Conservation (phyloP, 2,113 vertebrate species). For the Gopherus flavomarginatus region DNA sequence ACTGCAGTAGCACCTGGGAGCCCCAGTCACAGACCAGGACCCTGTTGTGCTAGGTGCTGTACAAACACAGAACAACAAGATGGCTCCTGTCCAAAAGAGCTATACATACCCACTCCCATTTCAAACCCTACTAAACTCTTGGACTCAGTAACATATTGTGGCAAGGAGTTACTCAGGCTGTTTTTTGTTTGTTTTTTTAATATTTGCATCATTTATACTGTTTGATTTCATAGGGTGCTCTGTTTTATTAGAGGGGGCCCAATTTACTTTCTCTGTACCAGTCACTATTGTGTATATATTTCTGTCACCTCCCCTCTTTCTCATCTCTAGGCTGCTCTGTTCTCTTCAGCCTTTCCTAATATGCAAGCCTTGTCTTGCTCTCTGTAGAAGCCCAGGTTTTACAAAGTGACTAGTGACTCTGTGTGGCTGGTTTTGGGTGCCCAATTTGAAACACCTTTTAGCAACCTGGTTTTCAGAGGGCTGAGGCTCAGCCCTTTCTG, state of each 20-base stretch:
- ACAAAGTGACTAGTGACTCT: neutral
- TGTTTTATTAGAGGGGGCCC: too few species aligned
- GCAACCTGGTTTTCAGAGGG: too few species aligned
- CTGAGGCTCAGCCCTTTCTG: too few species aligned
- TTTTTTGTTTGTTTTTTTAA: too few species aligned
- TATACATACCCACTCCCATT: neutral
- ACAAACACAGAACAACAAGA: neutral
- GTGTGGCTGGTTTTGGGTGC: neutral
- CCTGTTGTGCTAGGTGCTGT: neutral
- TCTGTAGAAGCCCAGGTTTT: neutral
- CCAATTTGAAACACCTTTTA: too few species aligned
- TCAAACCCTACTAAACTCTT: neutral
- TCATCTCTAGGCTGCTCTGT: too few species aligned
- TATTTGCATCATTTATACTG: too few species aligned
- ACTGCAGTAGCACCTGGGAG: too few species aligned
- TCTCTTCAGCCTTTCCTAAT: neutral
- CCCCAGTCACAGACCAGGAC: neutral
- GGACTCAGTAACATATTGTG: too few species aligned
- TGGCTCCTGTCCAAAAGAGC: neutral
- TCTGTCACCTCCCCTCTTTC: neutral
- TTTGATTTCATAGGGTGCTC: too few species aligned
- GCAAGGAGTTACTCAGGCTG: too few species aligned
- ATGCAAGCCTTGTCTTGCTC: neutral
- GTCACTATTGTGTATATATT: accelerated
- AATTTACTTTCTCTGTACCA: accelerated